A percentile compares a stretch with the other conserved stretches of the same genome.
Evolutionary conservation across 1,140 invertebrate genomes (phyloP).

Genomic region (Eumaeus atala): DNA sequence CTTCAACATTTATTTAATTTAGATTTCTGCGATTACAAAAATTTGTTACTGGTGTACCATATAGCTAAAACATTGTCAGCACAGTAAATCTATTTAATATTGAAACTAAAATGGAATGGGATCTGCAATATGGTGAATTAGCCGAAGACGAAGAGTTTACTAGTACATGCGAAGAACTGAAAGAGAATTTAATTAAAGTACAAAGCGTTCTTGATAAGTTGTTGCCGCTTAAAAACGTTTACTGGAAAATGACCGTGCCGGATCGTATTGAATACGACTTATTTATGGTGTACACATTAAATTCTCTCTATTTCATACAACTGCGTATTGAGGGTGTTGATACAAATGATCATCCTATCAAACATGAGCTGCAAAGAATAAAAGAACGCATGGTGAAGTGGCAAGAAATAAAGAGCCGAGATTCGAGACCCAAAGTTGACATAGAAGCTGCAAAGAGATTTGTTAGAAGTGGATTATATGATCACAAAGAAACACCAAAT

Average conservation of each 20-base stretch:
- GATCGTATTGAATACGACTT: constrained; percentile 77
- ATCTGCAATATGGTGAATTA: constrained; percentile 50
- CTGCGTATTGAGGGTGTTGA: constrained; percentile 75
- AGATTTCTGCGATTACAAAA: too few species aligned
- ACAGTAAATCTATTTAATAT: neutral
- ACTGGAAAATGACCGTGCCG: constrained; percentile 68
- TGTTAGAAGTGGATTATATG: constrained; percentile 75
- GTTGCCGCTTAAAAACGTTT: constrained; percentile 57
- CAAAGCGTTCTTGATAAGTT: constrained; percentile 64
- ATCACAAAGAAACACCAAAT: constrained; percentile 48
- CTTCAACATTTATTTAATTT: too few species aligned
- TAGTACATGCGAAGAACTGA: constrained; percentile 68
- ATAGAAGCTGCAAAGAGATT: constrained; percentile 75
- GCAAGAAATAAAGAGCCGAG: constrained; percentile 74
- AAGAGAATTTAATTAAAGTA: constrained; percentile 70
- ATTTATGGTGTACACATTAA: constrained; percentile 75
- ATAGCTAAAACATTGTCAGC: too few species aligned
- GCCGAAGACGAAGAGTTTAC: constrained; percentile 59
- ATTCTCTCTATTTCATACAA: constrained; percentile 77
- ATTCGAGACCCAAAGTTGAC: constrained; percentile 74
- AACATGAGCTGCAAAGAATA: constrained; percentile 75
- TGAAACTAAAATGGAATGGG: constrained; percentile 35
- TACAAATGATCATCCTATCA: constrained; percentile 73
- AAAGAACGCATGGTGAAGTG: constrained; percentile 76
- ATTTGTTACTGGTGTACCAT: too few species aligned